Base-by-base conservation (phyloP, 2,797 vertebrate genomes). In the Paratrypauchen microcephalus region DNA sequence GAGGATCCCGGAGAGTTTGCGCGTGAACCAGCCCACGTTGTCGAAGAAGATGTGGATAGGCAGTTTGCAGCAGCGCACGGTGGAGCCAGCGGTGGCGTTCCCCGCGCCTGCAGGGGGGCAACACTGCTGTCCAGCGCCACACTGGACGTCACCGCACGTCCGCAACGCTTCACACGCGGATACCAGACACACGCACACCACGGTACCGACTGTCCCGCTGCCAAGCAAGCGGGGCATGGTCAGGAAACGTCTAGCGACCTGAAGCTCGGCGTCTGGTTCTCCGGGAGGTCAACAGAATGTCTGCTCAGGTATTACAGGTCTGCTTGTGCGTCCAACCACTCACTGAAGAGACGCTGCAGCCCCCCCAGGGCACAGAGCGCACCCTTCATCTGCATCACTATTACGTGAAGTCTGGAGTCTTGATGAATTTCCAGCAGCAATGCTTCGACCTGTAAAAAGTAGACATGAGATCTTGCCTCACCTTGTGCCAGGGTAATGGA, bases 1-100 rank as follows among this genome's bases (percentile, higher is more conserved):
- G 60, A 98, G 93, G 74, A 98, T 94, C 64, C 96, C 96, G 0
- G 96, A 97, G 66, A 98, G 94, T 88, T 96, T 97, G 69, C 96
- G 92, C 56, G 95, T 94, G 28, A 97, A 89, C 97, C 96, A 96
- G 87, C 95, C 94, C 36, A 96, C 93, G 76, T 94, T 95, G 91
- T 96, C 95, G 73, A 96, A 94, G 87, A 97, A 95, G 26, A 94
- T 84, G 85, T 96, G 94, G 71, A 94, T 93, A 58, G 95, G 93
- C 16, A 92, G 92, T 84, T 91, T 90, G 91, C 95, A 97, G 92
- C 96, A 97, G 85, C 90, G 87, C 82, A 89, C 89, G 39, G 91
- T 12, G 15, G 90, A 75, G 88, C 92, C 62, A 65, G 83, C 81
- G 74, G 92, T 95, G 78, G 90, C 91, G 89, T 91, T 93, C 50